A percentile compares a stretch with the other conserved stretches of the same genome.
phyloP scores from a whole-genome alignment of 2,797 vertebrate species.

The Chloroceryle inda region DNA sequence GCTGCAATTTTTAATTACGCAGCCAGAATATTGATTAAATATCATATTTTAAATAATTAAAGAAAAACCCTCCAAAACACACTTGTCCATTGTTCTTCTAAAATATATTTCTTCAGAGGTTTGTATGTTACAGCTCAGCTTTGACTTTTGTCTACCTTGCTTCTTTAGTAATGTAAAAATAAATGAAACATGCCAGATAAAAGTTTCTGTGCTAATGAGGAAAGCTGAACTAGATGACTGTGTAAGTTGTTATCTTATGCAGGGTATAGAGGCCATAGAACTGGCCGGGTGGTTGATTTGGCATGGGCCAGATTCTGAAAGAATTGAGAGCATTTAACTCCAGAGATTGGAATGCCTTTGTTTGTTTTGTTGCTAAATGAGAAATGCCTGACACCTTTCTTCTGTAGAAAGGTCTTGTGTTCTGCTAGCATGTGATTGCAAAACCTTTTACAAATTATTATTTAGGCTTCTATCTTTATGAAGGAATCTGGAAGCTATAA shows the following conservation, averaged over 20 bases:
- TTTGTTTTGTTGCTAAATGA: neutral
- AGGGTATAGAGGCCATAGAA: neutral
- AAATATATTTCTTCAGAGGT: neutral
- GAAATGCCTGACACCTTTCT: neutral
- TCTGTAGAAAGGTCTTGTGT: conserved; percentile 80
- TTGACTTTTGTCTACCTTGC: neutral
- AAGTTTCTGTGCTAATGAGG: neutral
- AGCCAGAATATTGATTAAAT: neutral
- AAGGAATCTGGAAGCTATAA: conserved; percentile 45
- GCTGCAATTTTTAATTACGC: conserved; percentile 30
- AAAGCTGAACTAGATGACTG: neutral
- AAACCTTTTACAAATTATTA: conserved; percentile 79
- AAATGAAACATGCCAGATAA: neutral
- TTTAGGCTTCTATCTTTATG: conserved; percentile 77
- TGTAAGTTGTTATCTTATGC: neutral
- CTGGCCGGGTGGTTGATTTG: neutral
- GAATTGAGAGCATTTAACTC: neutral
- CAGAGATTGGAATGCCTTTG: neutral
- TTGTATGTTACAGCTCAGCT: neutral
- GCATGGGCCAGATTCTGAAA: neutral
- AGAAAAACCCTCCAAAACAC: neutral
- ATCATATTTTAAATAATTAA: conserved; percentile 28
- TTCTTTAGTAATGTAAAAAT: neutral
- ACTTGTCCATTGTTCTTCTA: neutral
- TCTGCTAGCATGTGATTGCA: conserved; percentile 78